Evolutionary conservation across 2,113 vertebrate species (phyloP).

Genomic region (Bolborhynchus lineola): DNA sequence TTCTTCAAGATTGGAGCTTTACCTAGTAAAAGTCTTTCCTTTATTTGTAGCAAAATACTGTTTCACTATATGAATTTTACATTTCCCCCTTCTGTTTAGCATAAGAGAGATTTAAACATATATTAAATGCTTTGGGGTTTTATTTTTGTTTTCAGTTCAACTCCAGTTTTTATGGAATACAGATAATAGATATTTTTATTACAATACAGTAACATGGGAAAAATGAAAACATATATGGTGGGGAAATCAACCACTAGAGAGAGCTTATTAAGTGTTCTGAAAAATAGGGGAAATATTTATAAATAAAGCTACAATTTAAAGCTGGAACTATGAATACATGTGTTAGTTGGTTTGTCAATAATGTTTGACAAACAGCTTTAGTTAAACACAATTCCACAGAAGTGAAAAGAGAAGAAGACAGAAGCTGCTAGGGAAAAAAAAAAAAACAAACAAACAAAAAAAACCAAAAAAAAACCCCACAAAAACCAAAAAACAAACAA

Average conservation of each 20-base stretch:
- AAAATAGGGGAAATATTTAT: background rate
- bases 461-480: no score
- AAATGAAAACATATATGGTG: background rate
- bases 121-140: rapidly evolving
- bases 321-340: background rate
- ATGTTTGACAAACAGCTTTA: background rate
- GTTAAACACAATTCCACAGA: background rate
- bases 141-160: background rate
- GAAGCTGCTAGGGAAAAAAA: background rate
- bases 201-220: background rate
- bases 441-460: background rate
- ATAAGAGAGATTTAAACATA: background rate
- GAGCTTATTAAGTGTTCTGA: background rate
- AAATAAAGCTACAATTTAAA: background rate
- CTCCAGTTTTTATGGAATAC: background rate
- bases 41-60: background rate
- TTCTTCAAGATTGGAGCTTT: background rate
- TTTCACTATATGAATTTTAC: background rate
- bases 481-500: background rate
- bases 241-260: background rate
- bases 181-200: background rate
- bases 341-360: background rate
- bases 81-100: background rate
- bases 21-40: background rate
- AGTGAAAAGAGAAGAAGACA: background rate